Conservation (phyloP, 1,140 invertebrate species). For the Drosophila sturtevanti region DNA sequence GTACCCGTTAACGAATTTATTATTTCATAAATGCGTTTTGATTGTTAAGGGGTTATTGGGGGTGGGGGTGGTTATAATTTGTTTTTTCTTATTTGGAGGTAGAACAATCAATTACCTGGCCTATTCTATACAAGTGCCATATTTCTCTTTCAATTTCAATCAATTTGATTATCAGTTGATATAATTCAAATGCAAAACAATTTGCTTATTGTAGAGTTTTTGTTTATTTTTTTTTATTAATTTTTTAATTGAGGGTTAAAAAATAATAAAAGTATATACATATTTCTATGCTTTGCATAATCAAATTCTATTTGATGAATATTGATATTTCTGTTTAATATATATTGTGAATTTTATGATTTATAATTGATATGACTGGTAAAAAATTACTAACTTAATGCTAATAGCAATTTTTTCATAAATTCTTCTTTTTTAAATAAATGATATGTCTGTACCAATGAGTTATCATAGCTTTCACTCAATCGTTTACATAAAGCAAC, state of each 20-base stretch:
- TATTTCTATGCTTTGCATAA: conserved; percentile 7
- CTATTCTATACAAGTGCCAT: conserved; percentile 24
- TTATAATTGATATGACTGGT: neutral
- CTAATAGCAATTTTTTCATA: neutral
- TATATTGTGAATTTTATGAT: neutral
- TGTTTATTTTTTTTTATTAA: neutral
- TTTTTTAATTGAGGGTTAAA: neutral
- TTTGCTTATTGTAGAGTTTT: conserved; percentile 8
- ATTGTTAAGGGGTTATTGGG: conserved; percentile 22
- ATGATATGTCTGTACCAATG: no score
- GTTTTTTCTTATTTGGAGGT: neutral
- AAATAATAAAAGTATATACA: neutral
- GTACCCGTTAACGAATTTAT: conserved; percentile 39
- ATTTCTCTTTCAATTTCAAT: conserved; percentile 29
- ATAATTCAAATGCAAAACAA: conserved; percentile 27
- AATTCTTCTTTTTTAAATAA: neutral
- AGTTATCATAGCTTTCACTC: no score
- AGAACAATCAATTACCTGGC: conserved; percentile 30
- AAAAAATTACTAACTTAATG: neutral
- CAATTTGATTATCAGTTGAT: conserved; percentile 32
- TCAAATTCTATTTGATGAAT: conserved; percentile 18
- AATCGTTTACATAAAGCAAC: no score
- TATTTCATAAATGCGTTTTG: conserved; percentile 56
- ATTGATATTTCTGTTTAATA: neutral
- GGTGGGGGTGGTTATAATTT: neutral